Evolutionary conservation across 2,113 vertebrate genomes (phyloP), one percentile per base, ranked within the genome.

Genomic region (Coreoperca whiteheadi): DNA sequence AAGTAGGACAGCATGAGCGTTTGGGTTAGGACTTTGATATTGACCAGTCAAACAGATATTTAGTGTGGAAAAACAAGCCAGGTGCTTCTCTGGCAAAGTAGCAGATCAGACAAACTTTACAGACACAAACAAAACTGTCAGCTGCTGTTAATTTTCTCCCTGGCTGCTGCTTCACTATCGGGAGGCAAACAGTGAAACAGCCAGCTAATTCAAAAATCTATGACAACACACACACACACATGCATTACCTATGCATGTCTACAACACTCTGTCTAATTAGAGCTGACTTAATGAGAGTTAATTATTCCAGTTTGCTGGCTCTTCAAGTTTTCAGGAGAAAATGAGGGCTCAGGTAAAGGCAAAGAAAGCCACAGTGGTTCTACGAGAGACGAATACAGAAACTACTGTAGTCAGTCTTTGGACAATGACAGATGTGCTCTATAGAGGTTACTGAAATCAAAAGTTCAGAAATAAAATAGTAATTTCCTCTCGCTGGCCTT

Each of bases 351-450:
- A 66, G 43, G 78, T 74, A 28, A 57, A 43, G 34, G 70, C 7
- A 50, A 74, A 86, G 23, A 77, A 70, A 63, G 0, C 25, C 34
- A 4, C 9, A 53, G 68, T 37, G 79, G 14, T 0, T 59, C 30
- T 23, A 28, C 20, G 21, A 82, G 25, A 80, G 18, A 74, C 39
- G 21, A 71, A 60, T 28, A 60, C 75, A 74, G 70, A 66, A 86
- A 67, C 51, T 3, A 39, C 65, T 18, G 61, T 18, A 46, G 79
- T 66, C 48, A 0, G 39, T 51, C 11, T 12, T 54, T 57, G 74
- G 88, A 90, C 84, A 84, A 5, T 71, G 91, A 91, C 41, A 10
- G 64, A 84, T 91, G 64, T 46, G 61, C 53, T 82, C 53, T 11
- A 48, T 25, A 39, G 68, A 16, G 0, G 34, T 84, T 63, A 70